Evolutionary conservation across 2,797 vertebrate species (phyloP).

Genomic region (Tolypeutes matacus): DNA sequence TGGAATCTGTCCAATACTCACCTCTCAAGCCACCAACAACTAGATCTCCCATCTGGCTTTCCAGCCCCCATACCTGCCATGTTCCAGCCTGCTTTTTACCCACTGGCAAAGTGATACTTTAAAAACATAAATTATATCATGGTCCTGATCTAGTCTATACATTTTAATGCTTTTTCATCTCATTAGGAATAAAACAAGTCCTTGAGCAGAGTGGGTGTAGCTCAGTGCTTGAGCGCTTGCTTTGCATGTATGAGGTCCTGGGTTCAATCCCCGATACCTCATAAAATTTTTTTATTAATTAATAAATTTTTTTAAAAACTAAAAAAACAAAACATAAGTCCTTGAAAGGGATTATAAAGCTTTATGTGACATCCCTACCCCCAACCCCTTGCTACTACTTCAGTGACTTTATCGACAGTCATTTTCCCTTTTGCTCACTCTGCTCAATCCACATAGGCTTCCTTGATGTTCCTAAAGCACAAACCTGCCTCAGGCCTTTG

Average conservation of each 20-base stretch:
- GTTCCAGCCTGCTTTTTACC: neutral
- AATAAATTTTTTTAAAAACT: too few species aligned
- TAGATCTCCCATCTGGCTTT: neutral
- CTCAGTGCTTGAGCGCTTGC: too few species aligned
- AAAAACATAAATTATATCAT: neutral
- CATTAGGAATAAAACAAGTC: neutral
- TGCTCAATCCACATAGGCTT: neutral
- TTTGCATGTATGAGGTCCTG: too few species aligned
- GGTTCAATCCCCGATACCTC: too few species aligned
- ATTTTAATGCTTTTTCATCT: neutral
- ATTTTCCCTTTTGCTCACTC: neutral
- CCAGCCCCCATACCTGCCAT: neutral
- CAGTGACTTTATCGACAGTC: neutral
- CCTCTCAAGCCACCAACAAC: neutral
- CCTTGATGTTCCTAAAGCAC: neutral
- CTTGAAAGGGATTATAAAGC: neutral
- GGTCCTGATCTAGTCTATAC: neutral
- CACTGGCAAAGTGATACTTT: neutral
- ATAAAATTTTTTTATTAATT: too few species aligned
- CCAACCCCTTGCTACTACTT: neutral
- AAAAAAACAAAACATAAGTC: neutral
- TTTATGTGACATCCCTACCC: neutral
- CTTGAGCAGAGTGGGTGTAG: neutral
- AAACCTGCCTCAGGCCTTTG: neutral
- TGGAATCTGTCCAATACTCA: neutral